A percentile compares a stretch with the other conserved stretches of the same genome.
Evolutionary conservation across 1,140 invertebrate genomes (phyloP).

Genomic region (Leptoteleia sp.): DNA sequence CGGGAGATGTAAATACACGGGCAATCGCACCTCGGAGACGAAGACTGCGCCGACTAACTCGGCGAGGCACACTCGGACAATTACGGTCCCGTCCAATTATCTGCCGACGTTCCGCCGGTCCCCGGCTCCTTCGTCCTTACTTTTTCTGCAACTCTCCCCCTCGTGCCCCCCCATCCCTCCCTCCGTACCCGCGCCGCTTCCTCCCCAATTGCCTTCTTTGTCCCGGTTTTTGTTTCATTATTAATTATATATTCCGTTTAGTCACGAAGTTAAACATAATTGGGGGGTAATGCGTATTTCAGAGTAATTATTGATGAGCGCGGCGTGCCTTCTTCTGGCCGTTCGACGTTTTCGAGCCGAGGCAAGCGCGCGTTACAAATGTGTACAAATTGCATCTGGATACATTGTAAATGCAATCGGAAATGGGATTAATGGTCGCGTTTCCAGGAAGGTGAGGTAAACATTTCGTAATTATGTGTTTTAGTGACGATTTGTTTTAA

Average conservation of each 20-base stretch:
- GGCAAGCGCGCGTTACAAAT: slow-evolving; percentile 38
- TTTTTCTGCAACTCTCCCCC: slow-evolving; percentile 12
- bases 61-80: slow-evolving; percentile 71
- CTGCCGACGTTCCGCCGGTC: slow-evolving; percentile 56
- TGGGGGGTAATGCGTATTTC: slow-evolving; percentile 52
- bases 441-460: slow-evolving; percentile 32
- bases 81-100: slow-evolving; percentile 81
- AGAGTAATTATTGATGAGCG: slow-evolving; percentile 58
- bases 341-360: slow-evolving; percentile 40
- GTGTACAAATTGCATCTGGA: slow-evolving; percentile 45
- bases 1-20: slow-evolving; percentile 80
- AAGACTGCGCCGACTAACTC: slow-evolving; percentile 56
- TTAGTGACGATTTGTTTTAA: slow-evolving; percentile 49
- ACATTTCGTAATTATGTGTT: slow-evolving; percentile 47
- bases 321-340: slow-evolving; percentile 7
- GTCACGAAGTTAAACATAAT: slow-evolving; percentile 56
- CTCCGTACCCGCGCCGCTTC: background rate
- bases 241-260: slow-evolving; percentile 64
- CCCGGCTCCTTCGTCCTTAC: slow-evolving; percentile 16
- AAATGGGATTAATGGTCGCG: slow-evolving; percentile 31
- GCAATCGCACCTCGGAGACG: slow-evolving; percentile 80
- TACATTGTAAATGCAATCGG: slow-evolving; percentile 53
- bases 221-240: slow-evolving; percentile 44
- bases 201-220: slow-evolving; percentile 26
- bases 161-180: too few relatives aligned